Base-by-base conservation (phyloP, 1,140 invertebrate species). In the Ostrea denselamellosa region DNA sequence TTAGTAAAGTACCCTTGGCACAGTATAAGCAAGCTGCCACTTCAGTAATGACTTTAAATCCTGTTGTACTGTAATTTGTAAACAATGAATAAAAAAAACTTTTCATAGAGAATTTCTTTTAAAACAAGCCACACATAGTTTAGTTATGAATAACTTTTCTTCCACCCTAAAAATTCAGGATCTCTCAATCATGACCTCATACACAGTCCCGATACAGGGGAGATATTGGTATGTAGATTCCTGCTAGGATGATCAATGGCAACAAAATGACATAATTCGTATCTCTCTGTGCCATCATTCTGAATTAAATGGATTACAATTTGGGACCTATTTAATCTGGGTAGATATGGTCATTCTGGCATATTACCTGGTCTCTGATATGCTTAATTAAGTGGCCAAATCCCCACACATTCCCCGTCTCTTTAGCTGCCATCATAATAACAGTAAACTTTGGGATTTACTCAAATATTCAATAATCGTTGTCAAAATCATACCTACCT, bases 181-280 rank as follows among this genome's bases (percentile, higher is more conserved):
- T 44, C 34, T 44, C 1, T 44, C 2, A 5, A 44, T 44, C 5
- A 44, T 44, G 34, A 62, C 22, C 14, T 8, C 68, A 12, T 14
- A 10, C 22, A 28, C 28, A 28, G 28, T 71, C 14, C 12, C 8
- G 68, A 25, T 71, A 71, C 68, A 71, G 68, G 28, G 68, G 28
- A 71, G 28, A 71, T 71, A n/a, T 25, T 34, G 68, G 68, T 28
- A 71, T 71, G 68, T 71, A 71, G 25, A 71, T 71, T 71, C 68
- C 68, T 28, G 25, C 25, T 28, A 25, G 14, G 25, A 14, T 7
- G 68, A 71, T 71, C 68, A 34, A 71, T 28, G 68, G 28, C 22
- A 7, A 28, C 22, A 71, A 25, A 71, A 71, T 28, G 68, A 71
- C 25, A 71, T 34, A 71, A 71, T 28, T 34, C 25, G 25, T 71